Evolutionary conservation across 1,140 invertebrate species (phyloP).

Genomic region (Cydia splendana): DNA sequence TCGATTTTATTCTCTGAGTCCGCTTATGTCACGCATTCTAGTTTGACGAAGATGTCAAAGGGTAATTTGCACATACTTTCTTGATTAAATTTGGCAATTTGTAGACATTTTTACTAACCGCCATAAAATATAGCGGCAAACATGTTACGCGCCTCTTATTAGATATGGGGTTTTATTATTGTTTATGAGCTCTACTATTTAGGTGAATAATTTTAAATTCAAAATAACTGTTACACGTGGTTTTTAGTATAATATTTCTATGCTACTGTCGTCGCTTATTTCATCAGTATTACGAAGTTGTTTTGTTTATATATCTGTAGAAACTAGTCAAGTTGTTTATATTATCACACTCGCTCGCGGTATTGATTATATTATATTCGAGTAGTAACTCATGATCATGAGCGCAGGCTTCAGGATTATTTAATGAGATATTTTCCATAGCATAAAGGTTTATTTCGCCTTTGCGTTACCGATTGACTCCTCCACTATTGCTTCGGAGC

Average conservation of each 20-base stretch:
- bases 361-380: too few species aligned
- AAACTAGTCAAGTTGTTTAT: background rate
- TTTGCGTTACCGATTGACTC: too few species aligned
- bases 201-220: constrained; percentile 17
- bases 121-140: constrained; percentile 19
- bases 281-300: background rate
- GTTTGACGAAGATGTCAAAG: constrained; percentile 30
- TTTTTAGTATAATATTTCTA: background rate
- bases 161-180: constrained; percentile 14
- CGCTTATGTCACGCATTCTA: constrained; percentile 23
- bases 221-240: constrained; percentile 7
- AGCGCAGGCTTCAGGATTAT: too few species aligned
- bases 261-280: constrained; percentile 19
- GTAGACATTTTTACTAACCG: constrained; percentile 30
- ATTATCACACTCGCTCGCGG: background rate
- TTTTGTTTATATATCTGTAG: background rate
- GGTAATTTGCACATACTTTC: constrained; percentile 32
- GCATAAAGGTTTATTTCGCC: too few species aligned
- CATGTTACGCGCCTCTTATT: constrained; percentile 13
- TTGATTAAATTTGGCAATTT: constrained; percentile 31
- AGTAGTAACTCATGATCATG: too few species aligned
- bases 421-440: too few species aligned
- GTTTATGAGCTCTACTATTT: constrained; percentile 24
- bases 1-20: constrained; percentile 12
- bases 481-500: too few species aligned